Conservation (phyloP, 2,113 vertebrate species). For the Nothobranchius furzeri region DNA sequence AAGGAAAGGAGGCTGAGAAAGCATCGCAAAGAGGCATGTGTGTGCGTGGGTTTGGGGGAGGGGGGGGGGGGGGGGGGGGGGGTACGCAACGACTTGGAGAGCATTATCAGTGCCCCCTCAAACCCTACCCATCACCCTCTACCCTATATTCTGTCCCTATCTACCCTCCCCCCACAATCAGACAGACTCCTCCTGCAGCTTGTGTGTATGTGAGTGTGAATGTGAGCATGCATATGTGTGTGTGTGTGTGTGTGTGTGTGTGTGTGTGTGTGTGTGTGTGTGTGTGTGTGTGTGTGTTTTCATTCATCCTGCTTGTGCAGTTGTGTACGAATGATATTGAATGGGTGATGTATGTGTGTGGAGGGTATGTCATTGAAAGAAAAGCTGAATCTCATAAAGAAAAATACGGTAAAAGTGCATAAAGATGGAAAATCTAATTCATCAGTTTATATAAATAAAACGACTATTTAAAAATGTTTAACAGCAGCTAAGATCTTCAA, state of each 20-base stretch:
- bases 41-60: too few species aligned
- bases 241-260: slow-evolving; percentile 31
- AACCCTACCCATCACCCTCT: slow-evolving; percentile 52
- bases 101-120: slow-evolving; percentile 51
- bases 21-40: slow-evolving; percentile 1
- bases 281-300: slow-evolving; percentile 7
- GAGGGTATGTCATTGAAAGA: slow-evolving; percentile 11
- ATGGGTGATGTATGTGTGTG: background rate
- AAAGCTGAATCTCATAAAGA: too few species aligned
- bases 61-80: slow-evolving; percentile 14
- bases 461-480: too few species aligned
- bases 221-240: slow-evolving; percentile 17
- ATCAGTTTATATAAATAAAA: too few species aligned
- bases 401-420: too few species aligned
- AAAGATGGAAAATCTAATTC: too few species aligned
- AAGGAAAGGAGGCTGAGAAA: background rate
- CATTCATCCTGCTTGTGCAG: slow-evolving; percentile 5
- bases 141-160: slow-evolving; percentile 25
- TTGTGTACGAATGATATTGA: slow-evolving; percentile 16
- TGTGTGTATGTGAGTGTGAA: slow-evolving; percentile 30
- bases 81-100: slow-evolving; percentile 51
- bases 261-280: slow-evolving; percentile 23
- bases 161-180: slow-evolving; percentile 65
- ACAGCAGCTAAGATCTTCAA: too few species aligned
- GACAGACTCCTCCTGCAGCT: slow-evolving; percentile 35